Percentiles rank a stretch among this genome's conserved stretches.
Conservation (phyloP, 2,113 vertebrate species). For the Crotalus tigris region DNA sequence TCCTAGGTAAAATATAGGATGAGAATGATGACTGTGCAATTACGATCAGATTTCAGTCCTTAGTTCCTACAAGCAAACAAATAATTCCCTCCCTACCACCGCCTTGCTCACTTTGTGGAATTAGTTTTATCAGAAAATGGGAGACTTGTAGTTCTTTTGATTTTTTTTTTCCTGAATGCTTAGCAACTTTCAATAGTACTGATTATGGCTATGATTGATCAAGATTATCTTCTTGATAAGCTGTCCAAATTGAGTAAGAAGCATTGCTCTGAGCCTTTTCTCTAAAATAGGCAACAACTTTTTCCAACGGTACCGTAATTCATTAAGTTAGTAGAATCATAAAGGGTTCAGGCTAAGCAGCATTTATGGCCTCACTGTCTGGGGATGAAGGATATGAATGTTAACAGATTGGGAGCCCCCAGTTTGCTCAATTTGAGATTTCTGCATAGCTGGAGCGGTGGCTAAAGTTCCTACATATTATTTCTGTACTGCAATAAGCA, state of each 20-base stretch:
- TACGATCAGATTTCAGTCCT: not conserved
- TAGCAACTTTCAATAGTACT: not conserved
- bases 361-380: not conserved
- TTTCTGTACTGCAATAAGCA: not conserved
- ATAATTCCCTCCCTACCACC: not conserved
- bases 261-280: not conserved
- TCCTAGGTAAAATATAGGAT: not conserved
- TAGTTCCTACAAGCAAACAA: not conserved
- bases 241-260: not conserved
- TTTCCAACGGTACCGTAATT: not conserved
- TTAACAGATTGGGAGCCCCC: not conserved
- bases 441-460: not conserved
- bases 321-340: not conserved
- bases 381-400: not conserved
- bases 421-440: not conserved
- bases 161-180: not conserved
- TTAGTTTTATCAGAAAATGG: not conserved
- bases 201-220: not conserved
- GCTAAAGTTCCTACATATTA: not conserved
- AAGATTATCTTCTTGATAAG: not conserved
- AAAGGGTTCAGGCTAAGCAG: not conserved
- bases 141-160: not conserved
- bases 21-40: not conserved
- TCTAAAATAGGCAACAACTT: not conserved
- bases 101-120: not conserved